Conservation (phyloP, 1,140 invertebrate genomes). For the Pseudachorutes palmiensis region DNA sequence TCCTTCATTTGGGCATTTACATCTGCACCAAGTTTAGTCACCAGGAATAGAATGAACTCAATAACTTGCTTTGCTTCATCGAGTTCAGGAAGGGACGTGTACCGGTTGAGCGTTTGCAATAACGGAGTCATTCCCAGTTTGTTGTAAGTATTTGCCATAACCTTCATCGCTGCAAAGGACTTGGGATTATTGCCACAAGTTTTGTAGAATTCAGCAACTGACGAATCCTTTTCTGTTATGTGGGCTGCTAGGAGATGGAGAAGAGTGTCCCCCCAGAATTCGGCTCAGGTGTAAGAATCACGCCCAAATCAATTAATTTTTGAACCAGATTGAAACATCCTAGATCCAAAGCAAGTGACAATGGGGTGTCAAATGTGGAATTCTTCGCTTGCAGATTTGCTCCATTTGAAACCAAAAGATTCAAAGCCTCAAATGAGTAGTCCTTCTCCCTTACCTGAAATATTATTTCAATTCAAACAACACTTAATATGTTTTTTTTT, state of each 20-base stretch:
- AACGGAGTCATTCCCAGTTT: constrained; percentile 23
- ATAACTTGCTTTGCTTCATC: neutral
- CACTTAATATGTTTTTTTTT: too few relatives aligned
- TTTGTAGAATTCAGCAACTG: constrained; percentile 13
- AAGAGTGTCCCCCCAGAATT: neutral
- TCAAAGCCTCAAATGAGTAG: constrained; percentile 1
- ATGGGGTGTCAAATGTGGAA: constrained; percentile 6
- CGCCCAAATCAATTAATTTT: constrained; percentile 14
- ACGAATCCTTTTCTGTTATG: neutral
- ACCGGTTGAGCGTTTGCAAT: neutral
- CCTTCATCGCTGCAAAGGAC: neutral
- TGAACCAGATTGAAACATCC: constrained; percentile 14
- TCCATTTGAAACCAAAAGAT: constrained; percentile 13
- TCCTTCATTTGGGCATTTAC: constrained; percentile 18
- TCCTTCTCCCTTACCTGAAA: constrained; percentile 5
- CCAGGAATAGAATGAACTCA: constrained; percentile 14
- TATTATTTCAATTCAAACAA: too few relatives aligned
- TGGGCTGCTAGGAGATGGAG: constrained; percentile 18
- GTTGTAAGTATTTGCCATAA: constrained; percentile 21
- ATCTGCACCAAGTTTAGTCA: constrained; percentile 19
- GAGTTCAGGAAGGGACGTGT: neutral
- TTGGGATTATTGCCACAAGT: neutral
- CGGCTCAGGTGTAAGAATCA: neutral
- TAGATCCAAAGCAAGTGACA: constrained; percentile 5
- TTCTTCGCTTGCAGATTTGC: constrained; percentile 17